These are phyloP conservation scores for Oeneis ivallda DNA, from an alignment of 2,888 invertebrate genomes.

Conservation along the genomic window DNA sequence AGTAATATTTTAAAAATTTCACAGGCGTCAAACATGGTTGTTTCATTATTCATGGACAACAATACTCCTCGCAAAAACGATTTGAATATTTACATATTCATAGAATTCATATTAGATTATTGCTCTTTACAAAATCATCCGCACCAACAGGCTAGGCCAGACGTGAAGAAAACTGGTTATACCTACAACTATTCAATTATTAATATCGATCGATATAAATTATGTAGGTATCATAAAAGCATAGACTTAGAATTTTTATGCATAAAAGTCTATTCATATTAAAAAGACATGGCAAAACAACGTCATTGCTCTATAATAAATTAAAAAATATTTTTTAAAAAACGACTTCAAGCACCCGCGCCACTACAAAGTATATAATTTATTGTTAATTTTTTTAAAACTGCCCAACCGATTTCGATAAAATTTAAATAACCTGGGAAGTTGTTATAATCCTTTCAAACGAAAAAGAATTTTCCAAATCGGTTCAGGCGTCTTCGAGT, in stretches of 20 bases:
- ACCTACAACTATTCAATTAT: slow-evolving; percentile 28
- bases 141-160: slow-evolving; percentile 8
- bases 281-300: slow-evolving; percentile 11
- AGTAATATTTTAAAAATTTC: slow-evolving; percentile 11
- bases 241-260: too few relatives aligned
- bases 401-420: too few relatives aligned
- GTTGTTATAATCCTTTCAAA: too few relatives aligned
- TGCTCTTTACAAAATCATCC: slow-evolving; percentile 21
- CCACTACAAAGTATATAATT: too few relatives aligned
- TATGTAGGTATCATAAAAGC: slow-evolving; percentile 15
- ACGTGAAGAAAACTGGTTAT: slow-evolving; percentile 23
- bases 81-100: slow-evolving; percentile 28
- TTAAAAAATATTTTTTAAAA: too few relatives aligned
- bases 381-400: too few relatives aligned
- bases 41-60: slow-evolving; percentile 23
- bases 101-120: slow-evolving; percentile 23
- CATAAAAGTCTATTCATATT: slow-evolving; percentile 15
- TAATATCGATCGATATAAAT: slow-evolving; percentile 18
- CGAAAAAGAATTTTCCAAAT: too few relatives aligned
- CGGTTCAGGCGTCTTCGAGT: too few relatives aligned
- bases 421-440: too few relatives aligned
- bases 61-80: slow-evolving; percentile 17
- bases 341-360: too few relatives aligned
- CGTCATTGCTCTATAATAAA: background rate
- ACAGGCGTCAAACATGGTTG: slow-evolving; percentile 9